Conservation (phyloP, 2,797 vertebrate species). For the Argentina silus region DNA sequence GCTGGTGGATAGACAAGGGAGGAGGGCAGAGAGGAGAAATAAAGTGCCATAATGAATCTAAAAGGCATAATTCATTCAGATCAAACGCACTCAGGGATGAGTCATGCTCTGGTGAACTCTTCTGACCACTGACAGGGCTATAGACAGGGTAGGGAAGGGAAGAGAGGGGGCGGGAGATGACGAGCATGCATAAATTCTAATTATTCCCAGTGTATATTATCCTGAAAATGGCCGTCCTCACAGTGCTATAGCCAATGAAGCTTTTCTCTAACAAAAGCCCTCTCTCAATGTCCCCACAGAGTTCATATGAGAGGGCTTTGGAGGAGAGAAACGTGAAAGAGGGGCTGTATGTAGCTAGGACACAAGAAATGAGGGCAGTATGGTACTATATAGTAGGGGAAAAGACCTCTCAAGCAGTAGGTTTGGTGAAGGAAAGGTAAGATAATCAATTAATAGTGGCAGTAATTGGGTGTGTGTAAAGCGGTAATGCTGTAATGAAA, state of each 20-base stretch:
- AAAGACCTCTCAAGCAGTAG: conserved; percentile 48
- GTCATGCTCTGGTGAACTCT: conserved; percentile 75
- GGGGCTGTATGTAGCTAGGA: conserved; percentile 44
- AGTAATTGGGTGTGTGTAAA: conserved; percentile 96
- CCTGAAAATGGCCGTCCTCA: conserved; percentile 72
- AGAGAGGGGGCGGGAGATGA: conserved; percentile 59
- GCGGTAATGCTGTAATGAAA: conserved; percentile 95
- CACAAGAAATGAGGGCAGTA: conserved; percentile 56
- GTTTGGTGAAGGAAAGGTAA: conserved; percentile 76
- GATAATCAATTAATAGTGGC: conserved; percentile 98
- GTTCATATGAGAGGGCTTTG: conserved; percentile 53
- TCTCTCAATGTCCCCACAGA: conserved; percentile 59
- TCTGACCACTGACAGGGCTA: conserved; percentile 73
- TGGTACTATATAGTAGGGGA: conserved; percentile 55
- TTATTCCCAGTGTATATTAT: conserved; percentile 73
- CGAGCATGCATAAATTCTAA: conserved; percentile 77
- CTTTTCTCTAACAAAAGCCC: conserved; percentile 43
- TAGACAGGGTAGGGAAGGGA: conserved; percentile 43
- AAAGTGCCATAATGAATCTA: conserved; percentile 83
- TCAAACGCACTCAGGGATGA: conserved; percentile 77
- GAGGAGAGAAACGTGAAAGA: conserved; percentile 32
- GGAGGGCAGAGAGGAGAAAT: conserved; percentile 78
- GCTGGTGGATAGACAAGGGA: conserved; percentile 70
- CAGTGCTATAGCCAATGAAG: conserved; percentile 61
- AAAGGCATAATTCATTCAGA: conserved; percentile 81